phyloP scores from a whole-genome alignment of 2,797 vertebrate genomes.

The Halcyon badia region DNA sequence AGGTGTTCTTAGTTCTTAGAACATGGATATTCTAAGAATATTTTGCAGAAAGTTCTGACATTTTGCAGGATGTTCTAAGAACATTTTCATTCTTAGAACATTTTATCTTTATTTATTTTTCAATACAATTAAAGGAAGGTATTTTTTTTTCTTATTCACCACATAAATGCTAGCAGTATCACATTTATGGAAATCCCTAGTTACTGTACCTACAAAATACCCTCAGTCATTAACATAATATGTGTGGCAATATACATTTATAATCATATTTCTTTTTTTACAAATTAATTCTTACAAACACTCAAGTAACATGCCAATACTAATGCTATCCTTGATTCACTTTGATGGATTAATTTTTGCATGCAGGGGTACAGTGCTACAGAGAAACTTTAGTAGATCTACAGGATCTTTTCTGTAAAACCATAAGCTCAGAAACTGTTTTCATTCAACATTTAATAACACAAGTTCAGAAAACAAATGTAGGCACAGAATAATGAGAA shows the following conservation, averaged over 20 bases:
- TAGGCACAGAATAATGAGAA: not conserved
- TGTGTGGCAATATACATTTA: accelerated
- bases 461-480: not conserved
- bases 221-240: not conserved
- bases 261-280: not conserved
- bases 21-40: no score
- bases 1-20: no score
- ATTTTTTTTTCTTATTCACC: not conserved
- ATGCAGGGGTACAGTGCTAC: not conserved
- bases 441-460: not conserved
- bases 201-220: not conserved
- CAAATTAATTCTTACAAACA: not conserved
- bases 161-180: not conserved
- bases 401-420: not conserved
- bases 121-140: not conserved
- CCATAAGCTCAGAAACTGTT: not conserved
- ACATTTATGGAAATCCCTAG: not conserved
- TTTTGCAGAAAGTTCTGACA: no score
- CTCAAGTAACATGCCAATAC: not conserved
- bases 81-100: not conserved
- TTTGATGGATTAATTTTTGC: not conserved
- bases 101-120: not conserved
- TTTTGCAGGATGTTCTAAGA: no score
- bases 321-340: not conserved
- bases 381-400: not conserved